Percentiles rank a stretch among this genome's conserved stretches.
phyloP scores from a whole-genome alignment of 2,113 vertebrate genomes.

The Oreochromis tanganicae region DNA sequence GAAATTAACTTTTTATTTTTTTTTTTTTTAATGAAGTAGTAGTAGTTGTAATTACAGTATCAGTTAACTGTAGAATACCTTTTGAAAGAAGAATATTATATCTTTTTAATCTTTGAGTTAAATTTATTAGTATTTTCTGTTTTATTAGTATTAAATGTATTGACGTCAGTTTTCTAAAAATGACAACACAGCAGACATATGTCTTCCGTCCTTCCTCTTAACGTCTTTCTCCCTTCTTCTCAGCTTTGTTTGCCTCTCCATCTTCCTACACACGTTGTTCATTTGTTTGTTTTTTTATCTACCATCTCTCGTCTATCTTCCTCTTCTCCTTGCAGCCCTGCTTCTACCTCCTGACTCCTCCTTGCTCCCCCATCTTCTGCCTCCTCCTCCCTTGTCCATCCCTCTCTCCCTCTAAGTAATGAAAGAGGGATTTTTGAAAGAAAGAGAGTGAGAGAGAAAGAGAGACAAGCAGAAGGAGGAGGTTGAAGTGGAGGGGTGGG shows the following conservation, averaged over 20 bases:
- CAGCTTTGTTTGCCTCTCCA: neutral
- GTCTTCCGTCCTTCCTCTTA: neutral
- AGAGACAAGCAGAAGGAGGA: constrained; percentile 24
- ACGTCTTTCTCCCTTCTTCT: neutral
- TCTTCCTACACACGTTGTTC: neutral
- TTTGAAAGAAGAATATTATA: neutral
- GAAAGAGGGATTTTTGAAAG: constrained; percentile 43
- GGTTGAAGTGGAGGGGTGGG: constrained; percentile 67
- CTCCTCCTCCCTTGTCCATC: neutral
- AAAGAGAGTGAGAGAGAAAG: neutral
- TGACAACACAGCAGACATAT: neutral
- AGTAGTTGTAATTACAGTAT: neutral
- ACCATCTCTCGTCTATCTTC: neutral
- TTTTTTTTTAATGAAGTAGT: neutral
- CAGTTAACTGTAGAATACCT: neutral
- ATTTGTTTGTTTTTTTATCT: neutral
- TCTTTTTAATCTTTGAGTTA: neutral
- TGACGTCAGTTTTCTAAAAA: neutral
- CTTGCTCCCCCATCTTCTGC: neutral
- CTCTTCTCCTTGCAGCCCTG: neutral
- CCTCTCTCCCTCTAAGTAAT: neutral
- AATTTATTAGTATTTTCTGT: neutral
- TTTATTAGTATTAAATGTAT: neutral
- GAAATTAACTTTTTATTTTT: neutral
- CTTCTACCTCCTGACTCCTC: neutral